Conservation (phyloP, 2,797 vertebrate species). For the Pseudotriccus pelzelni region DNA sequence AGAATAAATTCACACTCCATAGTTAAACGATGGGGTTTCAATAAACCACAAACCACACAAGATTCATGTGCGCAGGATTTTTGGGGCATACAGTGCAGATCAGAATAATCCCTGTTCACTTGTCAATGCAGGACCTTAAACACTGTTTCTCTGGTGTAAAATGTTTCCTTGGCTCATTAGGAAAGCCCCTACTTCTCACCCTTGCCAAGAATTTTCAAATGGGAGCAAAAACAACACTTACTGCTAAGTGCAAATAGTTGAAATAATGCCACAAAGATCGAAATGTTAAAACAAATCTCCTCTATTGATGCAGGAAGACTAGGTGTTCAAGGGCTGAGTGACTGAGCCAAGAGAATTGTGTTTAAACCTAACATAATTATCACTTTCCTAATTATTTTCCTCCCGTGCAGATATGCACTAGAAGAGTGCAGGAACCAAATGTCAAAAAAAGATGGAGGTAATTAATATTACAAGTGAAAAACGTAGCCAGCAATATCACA, state of each 20-base stretch:
- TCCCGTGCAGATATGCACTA: background rate
- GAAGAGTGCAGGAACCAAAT: background rate
- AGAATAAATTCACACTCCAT: background rate
- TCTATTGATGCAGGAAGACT: background rate
- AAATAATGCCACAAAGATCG: background rate
- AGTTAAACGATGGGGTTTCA: background rate
- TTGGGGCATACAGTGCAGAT: background rate
- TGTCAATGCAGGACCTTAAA: background rate
- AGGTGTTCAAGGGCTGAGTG: background rate
- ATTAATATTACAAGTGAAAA: background rate
- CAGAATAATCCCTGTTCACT: background rate
- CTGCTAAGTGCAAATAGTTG: background rate
- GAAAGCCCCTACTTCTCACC: background rate
- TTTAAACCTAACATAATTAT: conserved; percentile 14
- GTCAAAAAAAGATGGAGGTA: background rate
- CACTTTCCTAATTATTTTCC: background rate
- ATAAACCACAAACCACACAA: background rate
- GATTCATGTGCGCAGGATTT: background rate
- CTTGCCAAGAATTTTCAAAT: background rate
- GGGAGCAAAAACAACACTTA: background rate
- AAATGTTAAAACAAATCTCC: background rate
- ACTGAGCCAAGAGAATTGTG: background rate
- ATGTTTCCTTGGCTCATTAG: background rate
- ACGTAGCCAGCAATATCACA: background rate
- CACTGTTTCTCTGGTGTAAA: background rate